phyloP scores from a whole-genome alignment of 2,113 vertebrate species.

The Capricornis sumatraensis region DNA sequence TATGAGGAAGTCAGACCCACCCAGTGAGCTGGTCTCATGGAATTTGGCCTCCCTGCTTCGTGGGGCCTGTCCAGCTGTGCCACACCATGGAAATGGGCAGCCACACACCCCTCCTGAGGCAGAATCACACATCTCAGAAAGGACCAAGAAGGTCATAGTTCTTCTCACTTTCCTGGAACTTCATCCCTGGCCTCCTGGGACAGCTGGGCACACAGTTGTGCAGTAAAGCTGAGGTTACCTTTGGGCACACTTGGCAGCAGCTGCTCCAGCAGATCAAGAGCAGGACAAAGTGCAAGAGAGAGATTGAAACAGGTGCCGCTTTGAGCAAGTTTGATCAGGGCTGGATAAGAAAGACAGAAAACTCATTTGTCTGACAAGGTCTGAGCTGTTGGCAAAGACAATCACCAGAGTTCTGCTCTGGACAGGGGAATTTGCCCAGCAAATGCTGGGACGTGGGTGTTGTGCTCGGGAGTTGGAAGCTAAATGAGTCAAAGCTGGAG shows the following conservation, averaged over 20 bases:
- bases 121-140: neutral
- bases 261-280: neutral
- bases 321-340: neutral
- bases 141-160: neutral
- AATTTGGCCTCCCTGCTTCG: neutral
- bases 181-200: neutral
- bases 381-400: neutral
- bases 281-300: neutral
- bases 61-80: neutral
- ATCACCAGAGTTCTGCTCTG: rapidly evolving
- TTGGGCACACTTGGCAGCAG: neutral
- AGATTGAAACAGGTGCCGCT: neutral
- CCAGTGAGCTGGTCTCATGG: neutral
- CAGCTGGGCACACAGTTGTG: no score
- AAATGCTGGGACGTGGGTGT: neutral
- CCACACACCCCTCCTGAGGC: neutral
- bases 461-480: neutral
- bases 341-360: neutral
- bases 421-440: neutral
- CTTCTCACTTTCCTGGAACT: neutral
- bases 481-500: neutral
- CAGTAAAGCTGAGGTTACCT: neutral
- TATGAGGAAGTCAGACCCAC: neutral
- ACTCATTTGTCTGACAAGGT: neutral
- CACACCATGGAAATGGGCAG: neutral